Conservation (phyloP, 2,113 vertebrate species). For the Etheostoma cragini region DNA sequence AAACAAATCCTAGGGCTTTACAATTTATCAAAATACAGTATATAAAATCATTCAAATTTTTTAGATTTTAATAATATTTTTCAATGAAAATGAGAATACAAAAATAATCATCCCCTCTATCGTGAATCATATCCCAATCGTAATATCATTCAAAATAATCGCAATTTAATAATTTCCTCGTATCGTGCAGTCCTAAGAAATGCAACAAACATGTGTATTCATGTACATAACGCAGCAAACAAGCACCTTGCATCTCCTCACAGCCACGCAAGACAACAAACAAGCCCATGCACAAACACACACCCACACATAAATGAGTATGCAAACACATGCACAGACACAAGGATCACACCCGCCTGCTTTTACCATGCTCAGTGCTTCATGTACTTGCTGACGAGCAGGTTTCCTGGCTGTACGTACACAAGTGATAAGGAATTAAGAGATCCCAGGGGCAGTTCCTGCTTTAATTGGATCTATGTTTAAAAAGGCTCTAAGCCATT, state of each 20-base stretch:
- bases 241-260: slow-evolving; percentile 28
- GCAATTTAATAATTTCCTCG: no score
- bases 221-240: not conserved
- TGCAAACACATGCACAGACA: slow-evolving; percentile 55
- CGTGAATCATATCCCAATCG: no score
- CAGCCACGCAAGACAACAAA: slow-evolving; percentile 43
- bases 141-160: no score
- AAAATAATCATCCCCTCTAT: no score
- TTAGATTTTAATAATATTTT: no score
- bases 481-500: slow-evolving; percentile 44
- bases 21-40: no score
- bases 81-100: no score
- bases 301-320: slow-evolving; percentile 48
- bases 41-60: no score
- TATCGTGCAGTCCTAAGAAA: no score
- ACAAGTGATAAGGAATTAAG: slow-evolving; percentile 53
- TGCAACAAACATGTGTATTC: no score
- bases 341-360: slow-evolving; percentile 9
- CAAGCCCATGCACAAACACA: slow-evolving; percentile 44
- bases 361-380: slow-evolving; percentile 10
- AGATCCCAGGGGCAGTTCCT: slow-evolving; percentile 51
- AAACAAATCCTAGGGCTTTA: not conserved
- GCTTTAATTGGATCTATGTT: slow-evolving; percentile 67
- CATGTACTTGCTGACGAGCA: slow-evolving; percentile 41
- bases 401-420: slow-evolving; percentile 46